A percentile compares a stretch with the other conserved stretches of the same genome.
phyloP scores from a whole-genome alignment of 1,140 invertebrate genomes.

The Lasioglossum baleicum region DNA sequence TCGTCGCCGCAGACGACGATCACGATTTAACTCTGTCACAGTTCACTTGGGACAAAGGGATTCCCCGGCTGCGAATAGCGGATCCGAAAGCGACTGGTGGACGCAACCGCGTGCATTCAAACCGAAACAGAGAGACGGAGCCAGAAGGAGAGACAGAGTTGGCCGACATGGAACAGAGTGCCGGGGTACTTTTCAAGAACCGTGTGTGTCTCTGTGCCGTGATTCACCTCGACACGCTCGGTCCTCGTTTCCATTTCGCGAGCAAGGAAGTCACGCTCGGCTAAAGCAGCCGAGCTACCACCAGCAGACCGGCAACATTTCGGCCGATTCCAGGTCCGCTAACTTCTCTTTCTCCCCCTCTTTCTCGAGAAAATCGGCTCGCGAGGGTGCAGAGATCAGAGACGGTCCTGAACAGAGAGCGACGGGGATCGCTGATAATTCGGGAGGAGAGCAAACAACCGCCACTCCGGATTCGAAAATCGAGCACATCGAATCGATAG shows the following conservation, averaged over 20 bases:
- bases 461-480: not conserved
- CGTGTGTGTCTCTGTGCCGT: not conserved
- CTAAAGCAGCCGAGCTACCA: not conserved
- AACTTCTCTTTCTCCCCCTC: too few relatives aligned
- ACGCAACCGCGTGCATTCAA: not conserved
- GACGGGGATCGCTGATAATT: too few relatives aligned
- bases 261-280: conserved; percentile 8
- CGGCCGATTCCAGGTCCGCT: not conserved
- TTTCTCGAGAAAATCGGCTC: not conserved
- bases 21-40: conserved; percentile 31
- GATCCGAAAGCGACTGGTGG: conserved; percentile 2
- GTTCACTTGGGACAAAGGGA: conserved; percentile 50
- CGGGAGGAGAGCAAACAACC: not conserved
- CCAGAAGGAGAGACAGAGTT: too few relatives aligned
- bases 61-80: not conserved
- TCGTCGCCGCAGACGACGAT: conserved; percentile 4
- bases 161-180: too few relatives aligned
- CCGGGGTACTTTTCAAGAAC: not conserved
- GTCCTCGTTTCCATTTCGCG: not conserved
- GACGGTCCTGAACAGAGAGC: too few relatives aligned
- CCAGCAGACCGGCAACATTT: not conserved
- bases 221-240: conserved; percentile 6
- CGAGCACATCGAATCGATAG: not conserved
- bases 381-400: too few relatives aligned
- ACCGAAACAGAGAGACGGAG: not conserved